These are phyloP conservation scores for Pica pica DNA, from an alignment of 2,113 vertebrate species.

Conservation along the genomic window DNA sequence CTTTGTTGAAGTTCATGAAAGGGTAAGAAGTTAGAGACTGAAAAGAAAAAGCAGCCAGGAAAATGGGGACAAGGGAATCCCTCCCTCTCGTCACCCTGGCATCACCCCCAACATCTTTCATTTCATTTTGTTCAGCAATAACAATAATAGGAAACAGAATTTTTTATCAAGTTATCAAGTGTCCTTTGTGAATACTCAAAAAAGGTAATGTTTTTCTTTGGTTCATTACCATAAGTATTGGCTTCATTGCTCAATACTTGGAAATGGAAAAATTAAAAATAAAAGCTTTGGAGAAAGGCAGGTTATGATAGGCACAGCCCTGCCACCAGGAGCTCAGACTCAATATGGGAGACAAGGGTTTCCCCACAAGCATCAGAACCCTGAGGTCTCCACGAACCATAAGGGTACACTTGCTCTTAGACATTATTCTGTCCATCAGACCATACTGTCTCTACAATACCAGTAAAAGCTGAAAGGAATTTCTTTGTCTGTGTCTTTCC, in stretches of 20 bases:
- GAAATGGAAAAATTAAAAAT: not conserved
- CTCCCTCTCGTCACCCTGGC: not conserved
- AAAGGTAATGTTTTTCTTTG: not conserved
- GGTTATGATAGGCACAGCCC: not conserved
- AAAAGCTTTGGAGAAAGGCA: not conserved
- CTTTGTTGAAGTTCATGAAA: not conserved
- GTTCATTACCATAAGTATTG: not conserved
- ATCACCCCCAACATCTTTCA: not conserved
- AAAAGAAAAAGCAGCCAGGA: not conserved
- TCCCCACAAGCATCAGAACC: not conserved
- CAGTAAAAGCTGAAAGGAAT: not conserved
- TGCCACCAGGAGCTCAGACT: not conserved
- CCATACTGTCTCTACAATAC: not conserved
- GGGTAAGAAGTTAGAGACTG: not conserved
- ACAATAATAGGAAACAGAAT: slow-evolving; percentile 2
- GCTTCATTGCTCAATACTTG: not conserved
- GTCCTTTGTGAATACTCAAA: not conserved
- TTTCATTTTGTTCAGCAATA: slow-evolving; percentile 30
- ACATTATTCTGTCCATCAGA: not conserved
- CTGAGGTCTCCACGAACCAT: accelerated
- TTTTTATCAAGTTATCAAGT: slow-evolving; percentile 1
- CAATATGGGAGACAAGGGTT: not conserved
- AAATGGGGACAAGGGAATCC: not conserved
- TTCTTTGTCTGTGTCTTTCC: not conserved
- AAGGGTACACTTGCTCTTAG: not conserved